Percentiles rank a stretch among this genome's conserved stretches.
These are phyloP conservation scores for Nesoenas mayeri DNA, from an alignment of 2,113 vertebrate genomes.

Conservation along the genomic window DNA sequence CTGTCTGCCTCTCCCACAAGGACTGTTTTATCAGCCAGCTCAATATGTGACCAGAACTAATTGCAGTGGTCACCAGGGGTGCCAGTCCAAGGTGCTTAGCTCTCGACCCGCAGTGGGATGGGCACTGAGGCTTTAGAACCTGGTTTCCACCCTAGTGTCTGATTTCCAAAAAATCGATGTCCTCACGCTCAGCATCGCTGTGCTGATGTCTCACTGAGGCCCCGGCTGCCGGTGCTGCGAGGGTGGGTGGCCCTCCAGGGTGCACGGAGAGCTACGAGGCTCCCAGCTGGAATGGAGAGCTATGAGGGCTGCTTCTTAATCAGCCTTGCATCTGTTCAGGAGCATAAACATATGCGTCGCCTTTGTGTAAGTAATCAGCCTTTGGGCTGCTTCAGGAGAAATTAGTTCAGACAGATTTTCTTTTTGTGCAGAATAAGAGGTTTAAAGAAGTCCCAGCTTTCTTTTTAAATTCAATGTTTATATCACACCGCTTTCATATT, in stretches of 20 bases:
- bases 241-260: not conserved
- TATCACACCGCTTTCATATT: not conserved
- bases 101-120: not conserved
- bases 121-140: not conserved
- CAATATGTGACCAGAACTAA: accelerated
- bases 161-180: not conserved
- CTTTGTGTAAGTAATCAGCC: not conserved
- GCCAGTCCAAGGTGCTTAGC: not conserved
- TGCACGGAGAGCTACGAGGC: not conserved
- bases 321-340: not conserved
- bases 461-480: not conserved
- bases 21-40: not conserved
- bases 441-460: not conserved
- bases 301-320: not conserved
- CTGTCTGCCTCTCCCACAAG: accelerated
- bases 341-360: not conserved
- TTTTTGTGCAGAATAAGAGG: not conserved
- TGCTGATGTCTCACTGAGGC: accelerated
- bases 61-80: not conserved
- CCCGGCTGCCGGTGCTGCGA: not conserved
- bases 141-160: not conserved
- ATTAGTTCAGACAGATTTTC: not conserved
- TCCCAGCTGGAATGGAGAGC: not conserved
- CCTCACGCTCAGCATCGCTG: not conserved
- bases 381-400: not conserved